phyloP scores from a whole-genome alignment of 2,888 invertebrate genomes.

The Tipula vernalis region DNA sequence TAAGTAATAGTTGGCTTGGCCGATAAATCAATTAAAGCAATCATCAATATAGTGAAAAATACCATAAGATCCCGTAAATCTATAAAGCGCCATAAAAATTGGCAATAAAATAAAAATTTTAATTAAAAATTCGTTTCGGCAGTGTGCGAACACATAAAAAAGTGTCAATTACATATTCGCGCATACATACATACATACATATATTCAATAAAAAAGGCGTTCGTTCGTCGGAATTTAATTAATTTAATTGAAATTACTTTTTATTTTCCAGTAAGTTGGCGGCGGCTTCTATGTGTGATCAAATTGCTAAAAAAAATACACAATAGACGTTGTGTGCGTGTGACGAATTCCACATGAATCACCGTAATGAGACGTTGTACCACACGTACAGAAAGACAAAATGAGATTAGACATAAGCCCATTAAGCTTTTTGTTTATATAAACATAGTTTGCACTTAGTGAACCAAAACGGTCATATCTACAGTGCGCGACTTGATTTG shows the following conservation, averaged over 20 bases:
- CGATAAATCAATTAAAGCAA: neutral
- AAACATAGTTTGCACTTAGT: neutral
- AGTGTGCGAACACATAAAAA: neutral
- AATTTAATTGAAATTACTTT: neutral
- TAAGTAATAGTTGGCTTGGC: neutral
- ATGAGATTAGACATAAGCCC: neutral
- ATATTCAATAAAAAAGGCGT: neutral
- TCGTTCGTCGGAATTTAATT: neutral
- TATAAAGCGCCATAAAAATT: neutral
- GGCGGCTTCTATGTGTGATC: neutral
- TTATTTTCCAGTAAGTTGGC: neutral
- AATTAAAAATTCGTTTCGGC: neutral
- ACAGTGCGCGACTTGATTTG: neutral
- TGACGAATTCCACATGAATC: neutral
- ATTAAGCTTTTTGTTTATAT: neutral
- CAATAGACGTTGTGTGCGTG: neutral
- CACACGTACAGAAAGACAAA: neutral
- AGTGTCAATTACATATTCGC: neutral
- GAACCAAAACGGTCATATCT: neutral
- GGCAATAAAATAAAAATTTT: neutral
- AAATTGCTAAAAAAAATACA: neutral
- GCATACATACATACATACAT: neutral
- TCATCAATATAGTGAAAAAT: neutral
- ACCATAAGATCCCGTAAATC: neutral
- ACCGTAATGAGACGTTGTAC: neutral